A percentile compares a stretch with the other conserved stretches of the same genome.
These are phyloP conservation scores for Pedionomus torquatus DNA, from an alignment of 2,113 vertebrate genomes.

Conservation along the genomic window DNA sequence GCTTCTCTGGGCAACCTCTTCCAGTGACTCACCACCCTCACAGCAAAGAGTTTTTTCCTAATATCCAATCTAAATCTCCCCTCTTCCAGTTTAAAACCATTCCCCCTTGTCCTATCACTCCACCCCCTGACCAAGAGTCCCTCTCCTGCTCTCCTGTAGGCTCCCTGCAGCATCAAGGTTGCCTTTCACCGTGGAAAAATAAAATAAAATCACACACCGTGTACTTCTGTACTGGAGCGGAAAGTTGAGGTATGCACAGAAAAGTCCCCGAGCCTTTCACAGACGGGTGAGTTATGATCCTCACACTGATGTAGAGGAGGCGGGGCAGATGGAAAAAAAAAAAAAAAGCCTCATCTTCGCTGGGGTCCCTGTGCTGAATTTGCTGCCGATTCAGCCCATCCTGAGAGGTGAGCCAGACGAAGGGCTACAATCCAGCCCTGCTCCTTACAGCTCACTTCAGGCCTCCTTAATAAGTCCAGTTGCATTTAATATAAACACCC, in stretches of 20 bases:
- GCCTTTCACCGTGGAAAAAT: not conserved
- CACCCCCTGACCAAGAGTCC: no score
- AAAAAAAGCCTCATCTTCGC: not conserved
- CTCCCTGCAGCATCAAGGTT: no score
- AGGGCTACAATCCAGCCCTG: not conserved
- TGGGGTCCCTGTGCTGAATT: not conserved
- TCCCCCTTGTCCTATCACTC: no score
- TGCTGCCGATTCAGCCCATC: not conserved
- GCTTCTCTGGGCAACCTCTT: no score
- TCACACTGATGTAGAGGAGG: not conserved
- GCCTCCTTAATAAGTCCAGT: not conserved
- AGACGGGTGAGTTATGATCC: not conserved
- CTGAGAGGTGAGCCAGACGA: fast-evolving
- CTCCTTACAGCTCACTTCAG: not conserved
- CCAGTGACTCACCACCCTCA: no score
- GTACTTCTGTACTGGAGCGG: not conserved
- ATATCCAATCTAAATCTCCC: no score
- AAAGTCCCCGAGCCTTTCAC: not conserved
- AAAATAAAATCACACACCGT: not conserved
- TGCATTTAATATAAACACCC: not conserved
- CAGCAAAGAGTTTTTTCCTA: no score
- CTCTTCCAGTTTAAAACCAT: no score
- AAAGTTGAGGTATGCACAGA: not conserved
- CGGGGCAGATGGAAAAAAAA: not conserved
- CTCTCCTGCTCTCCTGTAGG: no score